phyloP scores from a whole-genome alignment of 2,797 vertebrate genomes.

The Alcedo quadribrachys region DNA sequence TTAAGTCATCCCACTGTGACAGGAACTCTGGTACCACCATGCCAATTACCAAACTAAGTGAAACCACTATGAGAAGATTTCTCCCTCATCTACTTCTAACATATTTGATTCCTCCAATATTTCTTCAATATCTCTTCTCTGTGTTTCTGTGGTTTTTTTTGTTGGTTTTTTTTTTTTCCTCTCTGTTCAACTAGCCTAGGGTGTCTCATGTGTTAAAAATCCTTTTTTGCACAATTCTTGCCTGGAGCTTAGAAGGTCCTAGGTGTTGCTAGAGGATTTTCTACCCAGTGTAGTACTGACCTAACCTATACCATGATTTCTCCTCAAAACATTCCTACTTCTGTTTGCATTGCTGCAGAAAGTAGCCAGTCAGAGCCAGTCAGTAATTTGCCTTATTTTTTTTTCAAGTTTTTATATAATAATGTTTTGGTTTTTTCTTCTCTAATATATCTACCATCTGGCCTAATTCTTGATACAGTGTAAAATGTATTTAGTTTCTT shows the following conservation, averaged over 20 bases:
- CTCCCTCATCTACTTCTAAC: not conserved
- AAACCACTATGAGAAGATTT: not conserved
- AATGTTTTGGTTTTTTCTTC: not conserved
- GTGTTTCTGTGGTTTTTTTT: no score
- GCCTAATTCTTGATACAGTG: not conserved
- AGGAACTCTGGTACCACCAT: not conserved
- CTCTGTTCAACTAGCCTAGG: not conserved
- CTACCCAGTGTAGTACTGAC: not conserved
- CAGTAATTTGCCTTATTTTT: not conserved
- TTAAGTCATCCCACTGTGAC: not conserved
- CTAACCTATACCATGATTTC: not conserved
- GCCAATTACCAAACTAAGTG: not conserved
- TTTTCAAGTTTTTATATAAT: not conserved
- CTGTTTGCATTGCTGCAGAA: not conserved
- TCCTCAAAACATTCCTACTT: not conserved
- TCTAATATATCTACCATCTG: not conserved
- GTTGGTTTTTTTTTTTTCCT: no score
- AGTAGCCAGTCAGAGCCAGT: not conserved
- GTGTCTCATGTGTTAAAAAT: not conserved
- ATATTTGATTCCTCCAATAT: not conserved
- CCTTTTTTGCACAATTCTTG: not conserved
- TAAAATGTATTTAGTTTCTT: not conserved
- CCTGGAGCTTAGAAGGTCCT: not conserved
- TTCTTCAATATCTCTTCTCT: fast-evolving
- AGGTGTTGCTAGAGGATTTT: not conserved